Percentiles rank a stretch among this genome's conserved stretches.
Evolutionary conservation across 2,888 invertebrate genomes (phyloP).

Genomic region (Rotaria socialis): DNA sequence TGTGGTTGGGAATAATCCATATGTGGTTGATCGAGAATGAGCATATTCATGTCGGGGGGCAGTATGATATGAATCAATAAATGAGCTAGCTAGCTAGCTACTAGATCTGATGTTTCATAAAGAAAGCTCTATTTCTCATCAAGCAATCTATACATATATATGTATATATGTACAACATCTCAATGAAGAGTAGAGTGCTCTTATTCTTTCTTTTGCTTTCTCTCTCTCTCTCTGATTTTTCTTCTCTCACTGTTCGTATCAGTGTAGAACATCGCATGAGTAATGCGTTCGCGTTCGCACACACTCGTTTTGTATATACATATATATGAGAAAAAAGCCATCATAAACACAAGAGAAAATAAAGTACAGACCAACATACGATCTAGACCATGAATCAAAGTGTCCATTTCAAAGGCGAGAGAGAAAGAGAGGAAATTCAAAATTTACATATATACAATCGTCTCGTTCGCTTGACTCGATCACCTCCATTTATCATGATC

Average conservation of each 20-base stretch:
- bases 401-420: constrained; percentile 19
- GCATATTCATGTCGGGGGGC: not conserved
- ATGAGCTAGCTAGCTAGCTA: not conserved
- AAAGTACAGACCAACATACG: not conserved
- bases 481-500: not conserved
- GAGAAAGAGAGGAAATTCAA: constrained; percentile 3
- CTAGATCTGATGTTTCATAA: not conserved
- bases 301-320: constrained; percentile 18
- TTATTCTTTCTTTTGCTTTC: not conserved
- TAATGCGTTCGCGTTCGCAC: constrained; percentile 9
- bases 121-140: not conserved
- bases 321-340: not conserved
- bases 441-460: constrained; percentile 5
- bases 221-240: not conserved
- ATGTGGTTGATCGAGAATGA: not conserved
- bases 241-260: constrained; percentile 22
- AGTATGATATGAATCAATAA: not conserved
- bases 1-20: not conserved
- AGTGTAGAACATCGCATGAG: constrained; percentile 13
- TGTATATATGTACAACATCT: not conserved
- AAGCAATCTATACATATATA: not conserved
- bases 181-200: not conserved
- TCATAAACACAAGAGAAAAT: constrained; percentile 20
- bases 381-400: constrained; percentile 11
- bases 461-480: constrained; percentile 11